Percentiles rank a stretch among this genome's conserved stretches.
Evolutionary conservation across 1,140 invertebrate species (phyloP).

Genomic region (Trichonephila inaurata): DNA sequence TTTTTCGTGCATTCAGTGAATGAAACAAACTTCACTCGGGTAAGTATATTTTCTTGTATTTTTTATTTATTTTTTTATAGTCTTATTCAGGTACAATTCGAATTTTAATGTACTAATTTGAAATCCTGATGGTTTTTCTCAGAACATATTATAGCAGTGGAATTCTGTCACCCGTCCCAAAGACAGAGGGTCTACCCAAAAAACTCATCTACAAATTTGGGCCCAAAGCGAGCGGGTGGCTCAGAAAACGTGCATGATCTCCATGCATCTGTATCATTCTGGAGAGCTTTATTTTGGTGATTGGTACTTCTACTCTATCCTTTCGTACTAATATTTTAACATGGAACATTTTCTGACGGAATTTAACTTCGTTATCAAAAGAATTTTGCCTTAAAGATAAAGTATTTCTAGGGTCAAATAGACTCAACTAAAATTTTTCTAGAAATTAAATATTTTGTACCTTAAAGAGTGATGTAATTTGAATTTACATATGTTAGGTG

Average conservation of each 20-base stretch:
- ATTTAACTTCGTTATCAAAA: no score
- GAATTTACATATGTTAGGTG: no score
- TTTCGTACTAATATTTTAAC: constrained; percentile 36
- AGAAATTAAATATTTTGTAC: no score
- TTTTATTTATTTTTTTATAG: not conserved
- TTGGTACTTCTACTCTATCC: constrained; percentile 67
- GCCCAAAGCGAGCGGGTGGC: constrained; percentile 87
- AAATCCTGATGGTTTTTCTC: constrained; percentile 12
- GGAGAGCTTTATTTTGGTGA: constrained; percentile 72
- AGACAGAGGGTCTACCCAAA: constrained; percentile 83
- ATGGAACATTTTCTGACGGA: no score
- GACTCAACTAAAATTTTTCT: not conserved
- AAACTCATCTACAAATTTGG: constrained; percentile 93
- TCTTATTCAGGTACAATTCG: not conserved
- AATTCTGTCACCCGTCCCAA: constrained; percentile 82
- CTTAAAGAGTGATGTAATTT: no score
- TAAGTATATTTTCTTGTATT: not conserved
- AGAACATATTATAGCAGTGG: constrained; percentile 83
- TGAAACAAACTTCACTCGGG: not conserved
- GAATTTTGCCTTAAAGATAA: not conserved
- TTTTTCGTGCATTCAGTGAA: not conserved
- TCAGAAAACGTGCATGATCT: constrained; percentile 81
- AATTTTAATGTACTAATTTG: not conserved
- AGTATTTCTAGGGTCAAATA: not conserved
- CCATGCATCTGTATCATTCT: constrained; percentile 35